A percentile compares a stretch with the other conserved stretches of the same genome.
Conservation (phyloP, 2,113 vertebrate species). For the Ranitomeya variabilis region DNA sequence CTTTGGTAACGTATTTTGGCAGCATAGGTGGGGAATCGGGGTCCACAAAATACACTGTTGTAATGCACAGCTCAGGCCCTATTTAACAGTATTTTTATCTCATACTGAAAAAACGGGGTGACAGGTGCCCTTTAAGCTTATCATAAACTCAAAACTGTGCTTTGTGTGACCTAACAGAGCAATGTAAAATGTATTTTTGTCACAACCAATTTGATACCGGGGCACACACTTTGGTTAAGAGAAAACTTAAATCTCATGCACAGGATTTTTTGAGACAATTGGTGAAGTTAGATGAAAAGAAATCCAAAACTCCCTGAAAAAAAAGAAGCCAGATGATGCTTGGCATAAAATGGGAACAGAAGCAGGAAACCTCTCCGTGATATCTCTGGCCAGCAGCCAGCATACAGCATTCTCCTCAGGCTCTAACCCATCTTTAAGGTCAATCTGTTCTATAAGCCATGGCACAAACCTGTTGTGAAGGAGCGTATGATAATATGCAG, state of each 20-base stretch:
- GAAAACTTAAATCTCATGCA: not conserved
- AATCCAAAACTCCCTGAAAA: not conserved
- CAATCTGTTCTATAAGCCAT: not conserved
- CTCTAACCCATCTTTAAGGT: not conserved
- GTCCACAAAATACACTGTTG: too few relatives aligned
- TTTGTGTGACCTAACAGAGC: not conserved
- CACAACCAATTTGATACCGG: not conserved
- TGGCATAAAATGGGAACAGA: not conserved
- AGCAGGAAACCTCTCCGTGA: slow-evolving; percentile 13
- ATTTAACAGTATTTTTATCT: too few relatives aligned
- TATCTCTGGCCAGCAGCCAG: not conserved
- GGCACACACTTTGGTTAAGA: not conserved
- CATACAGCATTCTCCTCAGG: not conserved
- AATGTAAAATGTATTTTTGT: not conserved
- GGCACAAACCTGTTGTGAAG: not conserved
- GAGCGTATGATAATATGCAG: not conserved
- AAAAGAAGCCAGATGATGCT: not conserved
- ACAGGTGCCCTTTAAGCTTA: too few relatives aligned
- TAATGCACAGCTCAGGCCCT: too few relatives aligned
- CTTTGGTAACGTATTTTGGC: too few relatives aligned
- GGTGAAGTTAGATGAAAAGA: not conserved
- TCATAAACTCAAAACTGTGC: not conserved
- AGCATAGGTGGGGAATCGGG: too few relatives aligned
- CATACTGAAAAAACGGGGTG: too few relatives aligned
- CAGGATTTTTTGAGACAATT: not conserved